phyloP scores from a whole-genome alignment of 2,888 invertebrate genomes.

The Chesias legatella region DNA sequence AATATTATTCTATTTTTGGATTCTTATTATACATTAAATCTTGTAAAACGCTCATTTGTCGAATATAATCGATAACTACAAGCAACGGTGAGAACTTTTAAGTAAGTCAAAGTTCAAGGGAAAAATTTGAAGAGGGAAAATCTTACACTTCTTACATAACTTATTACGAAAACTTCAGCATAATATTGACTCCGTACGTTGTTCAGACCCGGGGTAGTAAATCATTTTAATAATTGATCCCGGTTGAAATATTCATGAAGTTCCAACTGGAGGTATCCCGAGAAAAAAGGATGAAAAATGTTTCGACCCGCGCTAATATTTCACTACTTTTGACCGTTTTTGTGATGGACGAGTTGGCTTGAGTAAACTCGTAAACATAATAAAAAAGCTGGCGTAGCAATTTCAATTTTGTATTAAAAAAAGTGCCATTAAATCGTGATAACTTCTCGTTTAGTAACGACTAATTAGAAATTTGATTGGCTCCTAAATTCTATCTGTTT shows the following conservation, averaged over 20 bases:
- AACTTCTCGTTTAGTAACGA: no score
- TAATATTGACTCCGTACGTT: slow-evolving; percentile 47
- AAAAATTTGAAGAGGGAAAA: slow-evolving; percentile 29
- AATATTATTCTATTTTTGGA: no score
- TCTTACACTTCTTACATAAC: slow-evolving; percentile 32
- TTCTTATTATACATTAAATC: no score
- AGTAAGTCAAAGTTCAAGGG: no score
- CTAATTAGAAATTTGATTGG: no score
- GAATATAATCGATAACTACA: no score
- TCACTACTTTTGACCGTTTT: slow-evolving; percentile 55
- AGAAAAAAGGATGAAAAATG: slow-evolving; percentile 71
- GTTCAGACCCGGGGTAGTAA: slow-evolving; percentile 60
- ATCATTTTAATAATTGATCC: slow-evolving; percentile 80
- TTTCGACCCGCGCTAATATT: slow-evolving; percentile 53
- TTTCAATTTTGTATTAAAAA: no score
- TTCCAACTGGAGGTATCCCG: slow-evolving; percentile 61
- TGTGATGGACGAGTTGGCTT: slow-evolving; percentile 21
- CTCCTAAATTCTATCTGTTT: no score
- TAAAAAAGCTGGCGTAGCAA: no score
- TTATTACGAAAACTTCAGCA: slow-evolving; percentile 44
- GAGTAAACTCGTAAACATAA: no score
- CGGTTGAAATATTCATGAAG: slow-evolving; percentile 75
- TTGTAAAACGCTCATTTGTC: no score
- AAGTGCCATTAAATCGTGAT: no score
- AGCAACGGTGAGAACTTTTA: neutral